Percentiles rank a stretch among this genome's conserved stretches.
Evolutionary conservation across 2,113 vertebrate genomes (phyloP).

Genomic region (Coregonus clupeaformis): DNA sequence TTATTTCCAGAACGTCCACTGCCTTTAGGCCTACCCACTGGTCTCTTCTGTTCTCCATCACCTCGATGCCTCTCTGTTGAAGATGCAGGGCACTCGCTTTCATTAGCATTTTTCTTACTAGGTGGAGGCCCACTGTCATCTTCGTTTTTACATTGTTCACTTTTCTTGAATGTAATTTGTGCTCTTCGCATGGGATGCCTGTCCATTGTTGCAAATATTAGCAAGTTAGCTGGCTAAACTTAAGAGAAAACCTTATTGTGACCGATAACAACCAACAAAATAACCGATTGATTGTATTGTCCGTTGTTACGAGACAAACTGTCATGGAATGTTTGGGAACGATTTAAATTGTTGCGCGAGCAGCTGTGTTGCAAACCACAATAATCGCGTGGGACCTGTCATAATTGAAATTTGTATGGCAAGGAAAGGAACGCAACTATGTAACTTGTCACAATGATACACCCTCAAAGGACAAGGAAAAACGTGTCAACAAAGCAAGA

Average conservation of each 20-base stretch:
- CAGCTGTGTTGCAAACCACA: background rate
- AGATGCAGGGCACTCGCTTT: background rate
- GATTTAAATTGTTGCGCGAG: constrained; percentile 2
- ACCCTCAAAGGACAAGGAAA: no score
- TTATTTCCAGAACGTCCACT: background rate
- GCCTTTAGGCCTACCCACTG: background rate
- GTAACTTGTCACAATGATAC: no score
- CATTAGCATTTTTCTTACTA: background rate
- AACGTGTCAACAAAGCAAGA: no score
- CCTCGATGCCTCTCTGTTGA: background rate
- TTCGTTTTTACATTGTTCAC: background rate
- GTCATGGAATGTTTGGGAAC: constrained; percentile 14
- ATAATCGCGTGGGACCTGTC: background rate
- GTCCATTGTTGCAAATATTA: constrained; percentile 22
- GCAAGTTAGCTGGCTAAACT: background rate
- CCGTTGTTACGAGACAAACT: constrained; percentile 15
- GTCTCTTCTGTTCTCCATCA: background rate
- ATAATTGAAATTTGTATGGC: background rate
- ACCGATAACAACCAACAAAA: background rate
- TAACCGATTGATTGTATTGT: background rate
- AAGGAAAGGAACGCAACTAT: no score
- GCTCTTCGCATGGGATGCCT: constrained; percentile 28
- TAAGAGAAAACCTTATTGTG: background rate
- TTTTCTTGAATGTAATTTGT: constrained; percentile 6
- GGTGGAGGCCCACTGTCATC: background rate